phyloP scores from a whole-genome alignment of 2,888 invertebrate species.

The Sarcophaga rosellei region DNA sequence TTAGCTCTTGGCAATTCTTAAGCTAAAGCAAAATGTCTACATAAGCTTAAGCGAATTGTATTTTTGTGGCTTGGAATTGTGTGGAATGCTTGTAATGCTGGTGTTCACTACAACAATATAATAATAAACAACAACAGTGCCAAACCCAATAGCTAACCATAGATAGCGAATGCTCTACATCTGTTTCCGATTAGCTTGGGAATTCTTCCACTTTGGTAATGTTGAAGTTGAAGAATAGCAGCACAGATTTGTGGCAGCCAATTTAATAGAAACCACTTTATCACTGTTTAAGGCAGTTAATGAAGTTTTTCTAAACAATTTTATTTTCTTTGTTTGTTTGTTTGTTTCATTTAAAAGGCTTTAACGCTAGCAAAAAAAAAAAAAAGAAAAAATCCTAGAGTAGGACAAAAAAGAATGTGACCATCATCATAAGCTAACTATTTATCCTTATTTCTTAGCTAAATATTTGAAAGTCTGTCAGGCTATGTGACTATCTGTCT shows the following conservation, averaged over 20 bases:
- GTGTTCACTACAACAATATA: background rate
- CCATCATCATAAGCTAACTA: constrained; percentile 10
- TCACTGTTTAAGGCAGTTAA: constrained; percentile 49
- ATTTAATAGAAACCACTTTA: constrained; percentile 54
- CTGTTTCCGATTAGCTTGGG: constrained; percentile 65
- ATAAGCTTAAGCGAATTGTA: background rate
- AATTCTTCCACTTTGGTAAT: constrained; percentile 45
- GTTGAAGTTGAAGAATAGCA: background rate
- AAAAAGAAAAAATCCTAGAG: background rate
- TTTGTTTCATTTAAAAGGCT: constrained; percentile 15
- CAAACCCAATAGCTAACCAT: constrained; percentile 49
- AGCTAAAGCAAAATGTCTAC: background rate
- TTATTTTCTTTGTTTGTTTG: constrained; percentile 2
- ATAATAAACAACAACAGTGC: constrained; percentile 25
- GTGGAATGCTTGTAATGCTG: background rate
- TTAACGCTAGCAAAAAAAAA: background rate
- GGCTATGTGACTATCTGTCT: background rate
- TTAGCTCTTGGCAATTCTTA: background rate
- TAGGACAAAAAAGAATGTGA: constrained; percentile 33
- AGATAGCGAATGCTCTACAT: constrained; percentile 61
- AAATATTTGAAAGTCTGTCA: constrained; percentile 30
- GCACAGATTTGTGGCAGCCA: constrained; percentile 2
- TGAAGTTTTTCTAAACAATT: constrained; percentile 18
- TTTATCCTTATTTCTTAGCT: constrained; percentile 1
- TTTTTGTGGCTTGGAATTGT: background rate